A percentile compares a stretch with the other conserved stretches of the same genome.
Conservation (phyloP, 2,888 invertebrate genomes). For the Eupelmus urozonus region DNA sequence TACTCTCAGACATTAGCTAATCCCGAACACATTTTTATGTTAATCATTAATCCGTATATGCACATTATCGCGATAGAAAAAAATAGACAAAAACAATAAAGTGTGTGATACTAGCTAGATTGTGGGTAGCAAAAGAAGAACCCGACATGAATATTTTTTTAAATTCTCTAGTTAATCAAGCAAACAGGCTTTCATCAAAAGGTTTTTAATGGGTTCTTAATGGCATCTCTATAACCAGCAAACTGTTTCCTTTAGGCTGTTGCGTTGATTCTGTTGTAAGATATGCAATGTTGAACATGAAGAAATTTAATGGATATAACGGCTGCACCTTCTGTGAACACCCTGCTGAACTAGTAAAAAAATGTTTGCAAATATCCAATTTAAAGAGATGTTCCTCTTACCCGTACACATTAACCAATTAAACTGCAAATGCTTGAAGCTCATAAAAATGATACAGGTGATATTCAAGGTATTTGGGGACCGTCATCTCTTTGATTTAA, state of each 20-base stretch:
- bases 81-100: no score
- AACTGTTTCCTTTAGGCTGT: constrained; percentile 21
- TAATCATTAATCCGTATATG: no score
- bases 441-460: not conserved
- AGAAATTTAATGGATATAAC: constrained; percentile 1
- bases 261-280: constrained; percentile 16
- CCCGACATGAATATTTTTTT: constrained; percentile 31
- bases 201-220: not conserved
- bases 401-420: not conserved
- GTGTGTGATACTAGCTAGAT: constrained; percentile 12
- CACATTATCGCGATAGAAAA: no score
- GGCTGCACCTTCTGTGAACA: constrained; percentile 15
- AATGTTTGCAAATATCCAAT: not conserved
- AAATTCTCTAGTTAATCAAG: constrained; percentile 13
- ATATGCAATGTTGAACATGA: constrained; percentile 20
- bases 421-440: constrained; percentile 3
- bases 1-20: no score
- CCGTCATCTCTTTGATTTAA: constrained; percentile 54
- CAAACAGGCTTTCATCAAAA: constrained; percentile 5
- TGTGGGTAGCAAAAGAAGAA: constrained; percentile 27
- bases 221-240: not conserved
- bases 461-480: constrained; percentile 48
- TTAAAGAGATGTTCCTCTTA: not conserved
- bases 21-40: no score
- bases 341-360: not conserved